Evolutionary conservation across 2,797 vertebrate species (phyloP), one percentile per base, ranked within the genome.

Genomic region (Petrocephalus schoutedeni): DNA sequence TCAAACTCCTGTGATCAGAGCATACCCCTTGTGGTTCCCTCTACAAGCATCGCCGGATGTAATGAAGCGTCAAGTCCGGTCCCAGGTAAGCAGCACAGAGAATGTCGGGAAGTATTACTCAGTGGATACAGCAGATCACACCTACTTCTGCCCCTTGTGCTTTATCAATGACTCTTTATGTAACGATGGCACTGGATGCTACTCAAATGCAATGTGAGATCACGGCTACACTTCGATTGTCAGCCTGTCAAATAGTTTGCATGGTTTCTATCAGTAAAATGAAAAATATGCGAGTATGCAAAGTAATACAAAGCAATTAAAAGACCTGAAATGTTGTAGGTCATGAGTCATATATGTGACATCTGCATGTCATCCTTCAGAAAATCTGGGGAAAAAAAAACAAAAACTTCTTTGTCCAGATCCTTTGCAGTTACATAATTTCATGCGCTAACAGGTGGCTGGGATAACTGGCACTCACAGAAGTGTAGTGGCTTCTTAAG

Each of bases 71-170:
- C 19, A 0, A 7, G n/a, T 67, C 16, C 58, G 36, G 36, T 21
- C 51, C 86, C 86, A 88, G 51, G 54, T 89, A 86, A 89, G 23
- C 21, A 3, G 57, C 56, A 41, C 77, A 88, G 88, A 87, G 89
- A 92, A 94, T 91, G 92, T 94, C 93, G 92, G 89, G 90, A 90
- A 92, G 92, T 92, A 93, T 94, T 95, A 94, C 94, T 95, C 94
- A 94, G 95, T 94, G 95, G 90, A 95, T 92, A 91, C 91, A 93
- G 91, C 87, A 89, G 91, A 91, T 92, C 91, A 92, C 92, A 93
- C 93, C 92, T 92, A 94, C 93, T 92, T 95, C 92, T 93, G 91
- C 16, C 91, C 87, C 91, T 74, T 89, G 92, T 91, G 90, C 93
- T 95, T 94, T 32, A 95, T 93, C 95, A 93, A 96, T 95, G 95